Conservation (phyloP, 1,140 invertebrate genomes). For the Littorina saxatilis region DNA sequence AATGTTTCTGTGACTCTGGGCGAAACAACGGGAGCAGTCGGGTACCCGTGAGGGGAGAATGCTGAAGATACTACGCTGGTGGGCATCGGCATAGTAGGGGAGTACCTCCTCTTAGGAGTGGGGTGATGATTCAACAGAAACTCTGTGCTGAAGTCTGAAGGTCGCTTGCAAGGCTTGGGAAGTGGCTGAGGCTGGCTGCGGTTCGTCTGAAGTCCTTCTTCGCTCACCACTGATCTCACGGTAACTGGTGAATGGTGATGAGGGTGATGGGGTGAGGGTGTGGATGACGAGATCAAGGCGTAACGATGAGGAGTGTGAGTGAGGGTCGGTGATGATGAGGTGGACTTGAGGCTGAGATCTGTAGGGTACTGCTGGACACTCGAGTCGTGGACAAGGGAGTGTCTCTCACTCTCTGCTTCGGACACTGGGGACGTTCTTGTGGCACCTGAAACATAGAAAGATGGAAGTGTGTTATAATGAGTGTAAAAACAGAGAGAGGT, state of each 20-base stretch:
- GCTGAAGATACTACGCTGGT: background rate
- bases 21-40: background rate
- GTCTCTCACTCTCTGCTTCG: no score
- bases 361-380: conserved; percentile 4
- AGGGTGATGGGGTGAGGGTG: background rate
- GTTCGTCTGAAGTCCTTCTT: background rate
- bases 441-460: background rate
- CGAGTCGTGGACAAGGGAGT: no score
- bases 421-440: no score
- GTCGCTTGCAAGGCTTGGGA: conserved; percentile 10
- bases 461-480: no score
- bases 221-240: background rate
- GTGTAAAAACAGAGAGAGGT: no score
- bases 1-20: background rate
- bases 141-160: conserved; percentile 30
- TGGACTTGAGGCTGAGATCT: conserved; percentile 13
- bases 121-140: conserved; percentile 21
- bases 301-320: no score
- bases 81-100: background rate
- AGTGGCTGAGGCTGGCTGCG: background rate
- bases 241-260: background rate
- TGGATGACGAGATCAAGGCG: no score
- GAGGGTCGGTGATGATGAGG: background rate
- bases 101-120: background rate
- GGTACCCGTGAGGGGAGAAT: background rate